Percentiles rank a stretch among this genome's conserved stretches.
These are phyloP conservation scores for Seira sanloemensis DNA, from an alignment of 2,888 invertebrate species.

Conservation along the genomic window DNA sequence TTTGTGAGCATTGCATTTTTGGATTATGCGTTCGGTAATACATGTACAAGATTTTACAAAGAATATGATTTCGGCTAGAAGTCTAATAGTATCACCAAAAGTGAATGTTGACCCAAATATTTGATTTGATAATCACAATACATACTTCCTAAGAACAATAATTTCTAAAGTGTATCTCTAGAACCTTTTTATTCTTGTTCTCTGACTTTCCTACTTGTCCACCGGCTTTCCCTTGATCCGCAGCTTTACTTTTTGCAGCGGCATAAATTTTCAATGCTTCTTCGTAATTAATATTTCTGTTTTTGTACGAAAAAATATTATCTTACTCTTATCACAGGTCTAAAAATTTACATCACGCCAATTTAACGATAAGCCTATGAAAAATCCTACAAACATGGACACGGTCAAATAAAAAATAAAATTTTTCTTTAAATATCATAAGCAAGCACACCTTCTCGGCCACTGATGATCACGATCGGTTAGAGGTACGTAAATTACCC, in stretches of 20 bases:
- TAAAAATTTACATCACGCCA: conserved; percentile 34
- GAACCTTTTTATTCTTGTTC: conserved; percentile 28
- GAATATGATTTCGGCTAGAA: no score
- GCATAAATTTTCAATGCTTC: conserved; percentile 54
- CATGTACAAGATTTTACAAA: background rate
- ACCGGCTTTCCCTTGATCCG: background rate
- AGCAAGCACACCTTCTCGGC: conserved; percentile 75
- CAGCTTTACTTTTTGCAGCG: conserved; percentile 37
- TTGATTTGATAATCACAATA: no score
- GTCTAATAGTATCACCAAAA: no score
- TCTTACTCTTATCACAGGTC: conserved; percentile 20
- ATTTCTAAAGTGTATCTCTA: no score
- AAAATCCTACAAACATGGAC: conserved; percentile 45
- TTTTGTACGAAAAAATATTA: conserved; percentile 27
- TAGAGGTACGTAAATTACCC: conserved; percentile 97
- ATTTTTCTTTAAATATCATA: conserved; percentile 49
- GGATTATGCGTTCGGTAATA: background rate
- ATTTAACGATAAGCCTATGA: conserved; percentile 17
- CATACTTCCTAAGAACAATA: no score
- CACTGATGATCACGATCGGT: conserved; percentile 89
- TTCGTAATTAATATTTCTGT: conserved; percentile 32
- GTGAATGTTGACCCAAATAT: no score
- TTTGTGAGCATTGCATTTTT: no score
- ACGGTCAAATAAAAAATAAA: conserved; percentile 36
- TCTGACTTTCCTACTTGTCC: conserved; percentile 17